These are phyloP conservation scores for Vulpes lagopus DNA, from an alignment of 2,113 vertebrate species.

Conservation along the genomic window DNA sequence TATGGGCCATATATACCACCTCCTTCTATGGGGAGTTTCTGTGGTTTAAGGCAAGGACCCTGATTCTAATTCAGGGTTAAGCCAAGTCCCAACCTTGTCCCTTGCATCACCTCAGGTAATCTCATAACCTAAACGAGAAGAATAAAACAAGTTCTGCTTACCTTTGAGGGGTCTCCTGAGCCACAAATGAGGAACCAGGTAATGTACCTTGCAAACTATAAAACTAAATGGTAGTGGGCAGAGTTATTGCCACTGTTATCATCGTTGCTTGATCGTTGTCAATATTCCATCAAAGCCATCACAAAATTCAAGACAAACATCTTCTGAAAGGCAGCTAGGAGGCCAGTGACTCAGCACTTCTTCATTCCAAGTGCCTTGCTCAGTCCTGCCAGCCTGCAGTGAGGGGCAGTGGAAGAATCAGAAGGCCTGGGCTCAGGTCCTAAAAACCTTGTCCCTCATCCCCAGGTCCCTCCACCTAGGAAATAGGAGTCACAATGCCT, in stretches of 20 bases:
- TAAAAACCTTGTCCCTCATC: background rate
- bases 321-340: background rate
- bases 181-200: background rate
- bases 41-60: background rate
- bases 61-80: background rate
- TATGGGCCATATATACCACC: background rate
- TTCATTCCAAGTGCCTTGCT: background rate
- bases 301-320: background rate
- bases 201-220: background rate
- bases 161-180: background rate
- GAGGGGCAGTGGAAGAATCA: background rate
- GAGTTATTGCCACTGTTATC: background rate
- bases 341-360: background rate
- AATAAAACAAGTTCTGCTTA: background rate
- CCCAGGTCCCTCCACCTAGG: background rate
- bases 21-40: background rate
- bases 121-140: background rate
- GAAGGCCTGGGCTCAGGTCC: background rate
- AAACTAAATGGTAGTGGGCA: background rate
- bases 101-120: background rate
- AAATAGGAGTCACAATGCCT: background rate
- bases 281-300: background rate
- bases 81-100: background rate
- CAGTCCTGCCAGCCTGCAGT: background rate
- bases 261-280: background rate